phyloP scores from a whole-genome alignment of 1,140 invertebrate species.

The Myzus persicae region DNA sequence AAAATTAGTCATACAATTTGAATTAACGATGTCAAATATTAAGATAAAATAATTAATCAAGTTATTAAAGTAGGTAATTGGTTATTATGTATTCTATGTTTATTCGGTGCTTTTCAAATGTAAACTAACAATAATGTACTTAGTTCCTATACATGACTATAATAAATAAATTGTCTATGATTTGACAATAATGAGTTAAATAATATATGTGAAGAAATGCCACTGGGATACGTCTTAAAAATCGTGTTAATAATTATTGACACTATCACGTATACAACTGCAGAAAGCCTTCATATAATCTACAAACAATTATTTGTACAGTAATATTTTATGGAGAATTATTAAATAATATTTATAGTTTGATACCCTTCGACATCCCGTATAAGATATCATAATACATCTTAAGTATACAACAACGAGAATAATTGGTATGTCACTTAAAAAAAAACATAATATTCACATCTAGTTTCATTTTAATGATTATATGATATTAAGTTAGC shows the following conservation, averaged over 20 bases:
- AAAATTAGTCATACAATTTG: background rate
- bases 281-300: background rate
- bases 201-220: conserved; percentile 9
- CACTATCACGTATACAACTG: background rate
- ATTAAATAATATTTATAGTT: conserved; percentile 35
- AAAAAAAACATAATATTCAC: background rate
- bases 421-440: background rate
- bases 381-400: conserved; percentile 20
- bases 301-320: conserved; percentile 8
- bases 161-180: background rate
- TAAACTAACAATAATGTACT: background rate
- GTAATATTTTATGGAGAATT: background rate
- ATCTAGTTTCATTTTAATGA: background rate
- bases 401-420: background rate
- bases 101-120: background rate
- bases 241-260: background rate
- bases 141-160: background rate
- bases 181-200: background rate
- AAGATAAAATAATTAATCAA: background rate
- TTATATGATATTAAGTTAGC: background rate
- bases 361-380: conserved; percentile 39
- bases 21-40: background rate
- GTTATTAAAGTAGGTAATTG: background rate
- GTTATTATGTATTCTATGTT: background rate
- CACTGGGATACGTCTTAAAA: background rate